Base-by-base conservation (phyloP, 2,113 vertebrate genomes). In the Apeltes quadracus region DNA sequence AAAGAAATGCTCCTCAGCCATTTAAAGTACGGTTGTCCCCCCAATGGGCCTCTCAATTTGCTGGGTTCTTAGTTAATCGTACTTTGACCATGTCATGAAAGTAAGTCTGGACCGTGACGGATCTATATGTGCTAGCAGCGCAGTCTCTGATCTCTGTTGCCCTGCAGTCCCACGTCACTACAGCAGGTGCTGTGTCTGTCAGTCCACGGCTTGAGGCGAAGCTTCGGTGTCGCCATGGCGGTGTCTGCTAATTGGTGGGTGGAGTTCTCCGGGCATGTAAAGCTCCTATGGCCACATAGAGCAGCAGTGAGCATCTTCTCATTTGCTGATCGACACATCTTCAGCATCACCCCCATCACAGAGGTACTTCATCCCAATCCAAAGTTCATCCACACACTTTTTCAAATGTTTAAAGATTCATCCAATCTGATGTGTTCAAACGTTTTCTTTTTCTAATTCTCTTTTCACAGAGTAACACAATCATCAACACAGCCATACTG, bases 401-500 rank as follows among this genome's bases (percentile, higher is more conserved):
- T 41, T 18, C 10, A 10, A 18, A 22, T 66, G 15, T 18, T 63
- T 38, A 1, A 50, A 54, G 14, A 23, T n/a, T 15, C 20, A 9
- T 50, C 5, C 10, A 9, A 34, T 62, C 22, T 38, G 16, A n/a
- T 32, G 23, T 51, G 14, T 51, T 57, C 12, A 14, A 56, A 64
- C 32, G 18, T 69, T 4, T 20, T 23, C 32, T 16, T 16, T 58
- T 76, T 76, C 43, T 72, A 5, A 34, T 43, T 23, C 8, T 76
- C 51, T 57, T 0, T 69, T 11, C 5, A 34, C 87, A 94, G 93
- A 90, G 83, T 55, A 87, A 86, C 72, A 91, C 53, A 0, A 84
- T 94, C 72, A 87, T 98, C 88, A 98, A 98, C 84, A 98, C 97
- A 0, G 97, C 96, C 14, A 91, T 98, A 23, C 94, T 98, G 70